phyloP scores from a whole-genome alignment of 2,797 vertebrate genomes.

The Enteromius unitaeniatus region DNA sequence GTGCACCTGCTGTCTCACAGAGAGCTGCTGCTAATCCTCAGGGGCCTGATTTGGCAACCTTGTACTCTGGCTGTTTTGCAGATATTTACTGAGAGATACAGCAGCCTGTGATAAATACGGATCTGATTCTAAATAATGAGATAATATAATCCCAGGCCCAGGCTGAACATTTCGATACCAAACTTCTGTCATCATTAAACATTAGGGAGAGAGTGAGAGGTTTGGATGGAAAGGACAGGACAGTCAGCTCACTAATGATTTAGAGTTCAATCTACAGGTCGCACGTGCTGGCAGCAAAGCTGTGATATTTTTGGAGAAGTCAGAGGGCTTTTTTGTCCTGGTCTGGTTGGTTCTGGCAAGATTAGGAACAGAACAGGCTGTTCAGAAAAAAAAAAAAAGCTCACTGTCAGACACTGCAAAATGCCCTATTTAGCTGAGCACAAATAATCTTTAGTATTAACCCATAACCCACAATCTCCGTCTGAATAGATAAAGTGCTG shows the following conservation, averaged over 20 bases:
- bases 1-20: slow-evolving; percentile 53
- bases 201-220: neutral
- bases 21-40: slow-evolving; percentile 57
- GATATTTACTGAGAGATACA: slow-evolving; percentile 54
- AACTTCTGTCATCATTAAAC: slow-evolving; percentile 36
- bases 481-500: neutral
- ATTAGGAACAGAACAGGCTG: slow-evolving; percentile 78
- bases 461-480: slow-evolving; percentile 66
- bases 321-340: slow-evolving; percentile 72
- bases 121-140: slow-evolving; percentile 45
- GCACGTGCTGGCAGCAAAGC: slow-evolving; percentile 30
- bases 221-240: slow-evolving; percentile 51
- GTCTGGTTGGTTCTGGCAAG: slow-evolving; percentile 76
- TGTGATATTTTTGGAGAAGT: slow-evolving; percentile 58
- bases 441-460: slow-evolving; percentile 74
- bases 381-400: slow-evolving; percentile 67
- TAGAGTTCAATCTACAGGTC: slow-evolving; percentile 27
- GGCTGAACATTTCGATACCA: slow-evolving; percentile 17
- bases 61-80: slow-evolving; percentile 48
- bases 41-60: slow-evolving; percentile 55
- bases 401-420: slow-evolving; percentile 75
- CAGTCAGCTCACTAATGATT: slow-evolving; percentile 57
- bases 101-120: slow-evolving; percentile 36
- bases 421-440: slow-evolving; percentile 77
- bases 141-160: neutral